Base-by-base conservation (phyloP, 2,113 vertebrate species). In the Sturnus vulgaris region DNA sequence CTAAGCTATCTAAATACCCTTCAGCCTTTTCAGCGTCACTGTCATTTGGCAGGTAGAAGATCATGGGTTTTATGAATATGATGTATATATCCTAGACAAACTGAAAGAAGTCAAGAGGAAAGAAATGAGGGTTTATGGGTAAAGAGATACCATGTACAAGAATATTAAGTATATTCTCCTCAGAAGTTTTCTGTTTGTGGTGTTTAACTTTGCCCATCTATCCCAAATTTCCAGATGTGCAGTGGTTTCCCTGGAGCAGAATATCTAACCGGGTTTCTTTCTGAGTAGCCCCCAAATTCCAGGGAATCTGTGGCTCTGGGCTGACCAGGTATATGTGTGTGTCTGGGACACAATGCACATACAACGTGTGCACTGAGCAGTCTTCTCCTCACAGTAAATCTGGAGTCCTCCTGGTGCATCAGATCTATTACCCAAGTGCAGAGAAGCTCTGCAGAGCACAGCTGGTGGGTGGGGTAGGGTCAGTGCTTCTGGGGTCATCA, bases 311-410 rank as follows among this genome's bases (percentile, higher is more conserved):
- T 83, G 42, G 52, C 15, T 73, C 15, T 56, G 68, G 42, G 14
- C 44, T 59, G 46, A 33, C 50, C 59, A 83, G 20, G 59, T 81
- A 2, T 46, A 42, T 1, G 0, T 73, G 24, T 53, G 46, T 70
- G 28, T 39, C 73, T 89, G 69, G 73, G 83, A 60, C 2, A 3
- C 39, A 70, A 19, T 2, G 3, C 23, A 59, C 12, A 35, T 35
- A 15, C 7, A 44, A 8, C 0, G 0, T 81, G 22, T 15, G 18
- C 56, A 60, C 56, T 0, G 2, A 75, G 35, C 84, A 78, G 60
- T 28, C 68, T 76, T 61, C 35, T 53, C 65, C 9, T 2, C 65
- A 40, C 4, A 4, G 81, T 35, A 71, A 47, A 65, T 75, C 44
- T 59, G 47, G 76, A 31, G 30, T 71, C 22, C 57, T 76, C 30